Evolutionary conservation across 2,113 vertebrate genomes (phyloP), one percentile per base, ranked within the genome.

Genomic region (Dolichotis patagonum): DNA sequence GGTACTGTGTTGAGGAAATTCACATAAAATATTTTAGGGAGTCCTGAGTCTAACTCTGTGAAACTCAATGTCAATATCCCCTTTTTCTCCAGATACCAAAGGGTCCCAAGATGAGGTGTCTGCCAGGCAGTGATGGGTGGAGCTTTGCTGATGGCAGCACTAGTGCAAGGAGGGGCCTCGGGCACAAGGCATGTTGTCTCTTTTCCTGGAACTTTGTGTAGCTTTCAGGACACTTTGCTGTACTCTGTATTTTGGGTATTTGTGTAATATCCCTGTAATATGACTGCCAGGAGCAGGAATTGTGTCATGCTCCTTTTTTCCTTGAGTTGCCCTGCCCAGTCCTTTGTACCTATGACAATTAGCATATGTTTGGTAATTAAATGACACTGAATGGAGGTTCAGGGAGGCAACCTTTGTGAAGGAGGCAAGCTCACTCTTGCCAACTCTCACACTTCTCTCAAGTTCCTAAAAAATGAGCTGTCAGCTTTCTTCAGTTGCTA

Each of bases 391-490:
- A 28, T 84, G 3, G 5, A 90, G 58, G 41, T 65, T 58, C 38
- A 65, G 58, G 62, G 63, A 89, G 32, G n/a, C 54, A 63, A 43
- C 19, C 49, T 77, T 58, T 6, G 0, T 19, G 41, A 81, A 77
- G 82, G 43, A 78, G 88, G 85, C 96, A 96, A 85, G 91, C 41
- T 84, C 63, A 3, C 13, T 62, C 95, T 91, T 95, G 97, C 88
- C 92, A 95, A 65, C 35, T 41, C 62, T 35, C 52, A 19, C 38
- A 28, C 41, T 77, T 71, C 65, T 96, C 96, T 85, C 85, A 96
- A 90, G 81, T 95, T 97, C 85, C 63, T 67, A 62, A 97, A 92
- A 96, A 91, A 94, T 30, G 90, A 97, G 92, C 81, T 96, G 94
- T 94, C 95, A 65, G 77, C 90, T 94, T 90, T 85, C 32, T 92